Conservation (phyloP, 2,797 vertebrate species). For the Somateria mollissima region DNA sequence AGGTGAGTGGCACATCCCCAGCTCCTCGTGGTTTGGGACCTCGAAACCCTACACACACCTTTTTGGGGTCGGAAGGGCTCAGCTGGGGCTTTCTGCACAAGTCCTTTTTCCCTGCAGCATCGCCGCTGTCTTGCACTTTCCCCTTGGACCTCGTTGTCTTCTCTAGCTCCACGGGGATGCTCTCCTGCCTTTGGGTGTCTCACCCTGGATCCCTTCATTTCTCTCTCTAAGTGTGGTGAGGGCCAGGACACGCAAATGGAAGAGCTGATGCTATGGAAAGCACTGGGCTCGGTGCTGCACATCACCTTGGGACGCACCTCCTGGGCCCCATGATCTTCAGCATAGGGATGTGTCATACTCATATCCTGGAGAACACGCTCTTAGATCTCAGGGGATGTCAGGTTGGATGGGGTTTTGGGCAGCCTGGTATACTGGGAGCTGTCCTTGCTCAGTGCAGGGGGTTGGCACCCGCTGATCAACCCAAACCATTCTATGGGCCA, state of each 20-base stretch:
- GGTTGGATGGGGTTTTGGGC: neutral
- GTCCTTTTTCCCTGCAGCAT: neutral
- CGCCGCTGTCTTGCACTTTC: rapidly evolving
- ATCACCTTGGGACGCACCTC: rapidly evolving
- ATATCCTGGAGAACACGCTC: rapidly evolving
- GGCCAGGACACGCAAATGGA: rapidly evolving
- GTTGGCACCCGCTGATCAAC: neutral
- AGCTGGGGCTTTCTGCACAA: neutral
- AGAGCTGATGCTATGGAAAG: neutral
- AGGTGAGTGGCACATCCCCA: neutral
- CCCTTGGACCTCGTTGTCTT: neutral
- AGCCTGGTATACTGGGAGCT: neutral
- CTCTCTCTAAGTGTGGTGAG: rapidly evolving
- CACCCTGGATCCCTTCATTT: neutral
- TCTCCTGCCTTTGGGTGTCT: neutral
- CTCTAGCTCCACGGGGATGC: too few species aligned
- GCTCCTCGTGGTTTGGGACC: neutral
- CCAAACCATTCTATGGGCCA: neutral
- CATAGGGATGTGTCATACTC: rapidly evolving
- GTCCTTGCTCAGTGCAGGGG: neutral
- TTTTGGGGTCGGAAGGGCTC: neutral
- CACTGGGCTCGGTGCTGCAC: rapidly evolving
- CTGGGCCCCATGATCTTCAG: rapidly evolving
- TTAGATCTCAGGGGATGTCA: neutral
- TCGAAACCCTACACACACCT: neutral